Base-by-base conservation (phyloP, 2,797 vertebrate genomes). In the Sebastes baramenuke region DNA sequence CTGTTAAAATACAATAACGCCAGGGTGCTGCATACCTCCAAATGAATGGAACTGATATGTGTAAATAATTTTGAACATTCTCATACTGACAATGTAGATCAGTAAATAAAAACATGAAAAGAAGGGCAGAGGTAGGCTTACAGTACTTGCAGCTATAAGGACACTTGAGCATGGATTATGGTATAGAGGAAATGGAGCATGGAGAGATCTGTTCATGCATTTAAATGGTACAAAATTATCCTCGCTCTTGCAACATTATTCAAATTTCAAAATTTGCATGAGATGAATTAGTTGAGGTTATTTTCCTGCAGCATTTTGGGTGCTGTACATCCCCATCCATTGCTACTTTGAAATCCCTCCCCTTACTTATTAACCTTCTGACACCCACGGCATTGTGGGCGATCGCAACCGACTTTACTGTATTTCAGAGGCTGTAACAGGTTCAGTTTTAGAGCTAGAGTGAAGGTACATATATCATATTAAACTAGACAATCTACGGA, bases 181-280 rank as follows among this genome's bases (percentile, higher is more conserved):
- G 55, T 72, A 82, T 71, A 69, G 32, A 79, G 38, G 36, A 71
- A 73, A 79, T 72, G 27, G 27, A 80, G 79, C 11, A 3, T 65
- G 59, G 58, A 78, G 20, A 61, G 56, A 77, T 79, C 61, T 67
- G 59, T 80, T 81, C 81, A 81, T 78, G 85, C 83, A 86, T 88
- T 84, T 73, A 83, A 86, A 87, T 85, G 42, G 59, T 67, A 67
- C 46, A 75, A 72, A 84, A 83, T 82, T 36, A 86, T 77, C 72
- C 78, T 32, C 60, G 60, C 72, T 70, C 52, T 58, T 67, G 55
- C 62, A 71, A 66, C 75, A 75, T 83, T 80, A 86, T 88, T 56
- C 80, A 85, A 54, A 81, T 82, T 88, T 65, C 10, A 55, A 36
- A 78, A 88, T 88, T 83, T 75, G 81, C 81, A 88, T 87, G 62